phyloP scores from a whole-genome alignment of 2,888 invertebrate species.

The Platycheirus rosarum region DNA sequence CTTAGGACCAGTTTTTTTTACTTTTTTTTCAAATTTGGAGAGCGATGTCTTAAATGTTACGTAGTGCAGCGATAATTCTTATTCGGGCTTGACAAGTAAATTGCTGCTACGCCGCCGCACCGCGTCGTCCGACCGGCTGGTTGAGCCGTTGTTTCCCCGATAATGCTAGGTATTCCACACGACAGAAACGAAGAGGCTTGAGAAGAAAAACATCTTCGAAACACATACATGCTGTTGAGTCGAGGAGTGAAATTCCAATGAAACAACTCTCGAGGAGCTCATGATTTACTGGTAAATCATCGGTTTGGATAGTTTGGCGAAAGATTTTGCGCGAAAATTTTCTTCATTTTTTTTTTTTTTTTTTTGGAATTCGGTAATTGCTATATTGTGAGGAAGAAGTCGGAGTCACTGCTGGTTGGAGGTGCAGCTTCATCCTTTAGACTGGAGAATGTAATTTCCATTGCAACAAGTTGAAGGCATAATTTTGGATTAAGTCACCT shows the following conservation, averaged over 20 bases:
- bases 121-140: conserved; percentile 4
- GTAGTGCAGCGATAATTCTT: conserved; percentile 65
- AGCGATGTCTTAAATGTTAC: conserved; percentile 30
- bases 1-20: conserved; percentile 54
- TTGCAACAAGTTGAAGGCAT: conserved; percentile 72
- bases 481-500: conserved; percentile 70
- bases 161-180: conserved; percentile 65
- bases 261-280: conserved; percentile 72
- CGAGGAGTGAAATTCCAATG: conserved; percentile 66
- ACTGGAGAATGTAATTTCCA: conserved; percentile 65
- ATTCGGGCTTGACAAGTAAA: conserved; percentile 70
- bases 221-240: conserved; percentile 20
- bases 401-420: conserved; percentile 24
- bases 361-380: conserved; percentile 72
- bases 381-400: conserved; percentile 53
- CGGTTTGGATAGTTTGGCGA: conserved; percentile 66
- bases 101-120: conserved; percentile 47
- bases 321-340: conserved; percentile 69
- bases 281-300: conserved; percentile 74
- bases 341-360: conserved; percentile 61
- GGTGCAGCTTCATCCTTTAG: conserved; percentile 74
- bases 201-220: conserved; percentile 35
- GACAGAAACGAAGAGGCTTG: conserved; percentile 29
- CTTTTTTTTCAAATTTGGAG: conserved; percentile 12
- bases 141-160: conserved; percentile 23